phyloP scores from a whole-genome alignment of 2,888 invertebrate species.

The Drosophila stalkeri region DNA sequence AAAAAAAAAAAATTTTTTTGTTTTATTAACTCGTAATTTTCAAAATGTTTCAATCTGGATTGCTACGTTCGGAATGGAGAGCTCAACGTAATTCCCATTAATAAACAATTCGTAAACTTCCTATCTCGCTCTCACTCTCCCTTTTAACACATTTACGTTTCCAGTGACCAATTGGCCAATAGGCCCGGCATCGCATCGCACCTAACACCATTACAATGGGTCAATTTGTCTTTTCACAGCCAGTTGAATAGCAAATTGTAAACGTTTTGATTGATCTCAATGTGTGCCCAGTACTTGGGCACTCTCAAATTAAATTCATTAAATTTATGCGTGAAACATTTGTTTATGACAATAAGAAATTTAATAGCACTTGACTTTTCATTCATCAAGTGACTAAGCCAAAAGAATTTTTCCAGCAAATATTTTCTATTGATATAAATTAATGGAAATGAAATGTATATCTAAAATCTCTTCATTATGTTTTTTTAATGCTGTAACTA shows the following conservation, averaged over 20 bases:
- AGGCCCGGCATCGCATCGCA: slow-evolving; percentile 12
- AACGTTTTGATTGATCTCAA: slow-evolving; percentile 9
- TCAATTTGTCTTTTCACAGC: slow-evolving; percentile 20
- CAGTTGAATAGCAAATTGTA: slow-evolving; percentile 12
- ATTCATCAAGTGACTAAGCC: background rate
- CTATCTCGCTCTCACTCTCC: background rate
- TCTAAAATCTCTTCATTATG: background rate
- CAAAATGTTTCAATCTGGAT: slow-evolving; percentile 15
- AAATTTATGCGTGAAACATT: background rate
- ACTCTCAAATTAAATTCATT: slow-evolving; percentile 7
- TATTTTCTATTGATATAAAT: background rate
- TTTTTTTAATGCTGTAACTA: background rate
- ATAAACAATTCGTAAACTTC: slow-evolving; percentile 6
- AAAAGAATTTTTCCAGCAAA: background rate
- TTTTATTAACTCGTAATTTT: slow-evolving; percentile 20
- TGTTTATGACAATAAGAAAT: background rate
- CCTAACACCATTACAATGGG: slow-evolving; percentile 16
- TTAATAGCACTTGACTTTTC: background rate
- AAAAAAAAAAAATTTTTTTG: slow-evolving; percentile 5
- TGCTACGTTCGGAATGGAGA: slow-evolving; percentile 5
- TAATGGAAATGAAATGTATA: background rate
- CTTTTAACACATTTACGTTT: slow-evolving; percentile 17
- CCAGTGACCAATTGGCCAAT: slow-evolving; percentile 25
- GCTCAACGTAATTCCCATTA: slow-evolving; percentile 20
- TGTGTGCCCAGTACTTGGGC: background rate